Percentiles rank a stretch among this genome's conserved stretches.
Evolutionary conservation across 2,113 vertebrate species (phyloP).

Genomic region (Cyrtonyx montezumae): DNA sequence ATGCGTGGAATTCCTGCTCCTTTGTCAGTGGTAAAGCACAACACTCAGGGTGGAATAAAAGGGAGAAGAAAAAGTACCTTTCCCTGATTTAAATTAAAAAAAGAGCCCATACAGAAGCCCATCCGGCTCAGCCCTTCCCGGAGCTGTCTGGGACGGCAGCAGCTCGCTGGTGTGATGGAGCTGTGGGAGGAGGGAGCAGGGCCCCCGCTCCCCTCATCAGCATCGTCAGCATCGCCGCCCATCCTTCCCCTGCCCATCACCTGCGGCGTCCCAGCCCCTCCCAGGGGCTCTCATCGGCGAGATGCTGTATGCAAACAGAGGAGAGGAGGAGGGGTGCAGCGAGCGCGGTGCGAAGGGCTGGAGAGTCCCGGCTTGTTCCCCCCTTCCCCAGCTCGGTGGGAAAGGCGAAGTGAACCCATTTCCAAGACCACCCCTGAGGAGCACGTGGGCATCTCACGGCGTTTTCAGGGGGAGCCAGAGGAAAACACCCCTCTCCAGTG

Average conservation of each 20-base stretch:
- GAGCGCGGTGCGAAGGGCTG: fast-evolving
- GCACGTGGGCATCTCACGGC: neutral
- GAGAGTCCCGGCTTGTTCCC: neutral
- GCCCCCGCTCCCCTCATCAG: neutral
- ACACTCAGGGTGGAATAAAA: slow-evolving; percentile 51
- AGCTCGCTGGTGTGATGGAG: too few species aligned
- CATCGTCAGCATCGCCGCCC: neutral
- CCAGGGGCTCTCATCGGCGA: fast-evolving
- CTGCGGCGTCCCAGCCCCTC: neutral
- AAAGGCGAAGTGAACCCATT: neutral
- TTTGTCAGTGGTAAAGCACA: slow-evolving; percentile 63
- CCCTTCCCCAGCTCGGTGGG: too few species aligned
- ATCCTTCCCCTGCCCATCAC: neutral
- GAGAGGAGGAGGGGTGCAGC: neutral
- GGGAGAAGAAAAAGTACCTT: slow-evolving; percentile 25
- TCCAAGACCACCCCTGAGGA: neutral
- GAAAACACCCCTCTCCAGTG: neutral
- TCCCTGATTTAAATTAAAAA: slow-evolving; percentile 40
- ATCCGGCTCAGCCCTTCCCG: neutral
- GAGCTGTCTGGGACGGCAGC: neutral
- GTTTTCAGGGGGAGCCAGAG: neutral
- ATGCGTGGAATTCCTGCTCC: slow-evolving; percentile 70
- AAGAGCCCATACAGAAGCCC: neutral
- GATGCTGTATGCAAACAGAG: neutral
- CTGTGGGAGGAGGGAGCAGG: neutral